phyloP scores from a whole-genome alignment of 2,888 invertebrate genomes.

The Caenorhabditis sp. region DNA sequence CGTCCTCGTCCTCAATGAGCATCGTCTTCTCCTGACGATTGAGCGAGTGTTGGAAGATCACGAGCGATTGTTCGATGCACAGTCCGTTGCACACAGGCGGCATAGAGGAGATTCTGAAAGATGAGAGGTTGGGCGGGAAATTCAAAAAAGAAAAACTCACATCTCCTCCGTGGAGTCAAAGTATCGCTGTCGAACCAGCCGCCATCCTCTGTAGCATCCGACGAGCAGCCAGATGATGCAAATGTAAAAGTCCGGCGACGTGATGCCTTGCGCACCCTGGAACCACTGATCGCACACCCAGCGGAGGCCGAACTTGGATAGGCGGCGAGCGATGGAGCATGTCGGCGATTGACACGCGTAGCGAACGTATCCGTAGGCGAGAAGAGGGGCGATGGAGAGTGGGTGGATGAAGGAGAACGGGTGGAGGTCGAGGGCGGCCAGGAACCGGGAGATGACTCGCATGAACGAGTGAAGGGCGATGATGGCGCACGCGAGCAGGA shows the following conservation, averaged over 20 bases:
- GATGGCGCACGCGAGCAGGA: slow-evolving; percentile 70
- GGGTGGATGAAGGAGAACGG: slow-evolving; percentile 76
- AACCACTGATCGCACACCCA: slow-evolving; percentile 70
- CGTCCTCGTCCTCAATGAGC: slow-evolving; percentile 62
- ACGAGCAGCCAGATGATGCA: slow-evolving; percentile 72
- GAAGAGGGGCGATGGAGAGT: slow-evolving; percentile 71
- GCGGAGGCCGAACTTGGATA: slow-evolving; percentile 58
- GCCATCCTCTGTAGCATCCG: slow-evolving; percentile 72
- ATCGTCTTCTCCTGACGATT: slow-evolving; percentile 70
- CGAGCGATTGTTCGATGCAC: slow-evolving; percentile 79
- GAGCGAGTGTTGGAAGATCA: slow-evolving; percentile 78
- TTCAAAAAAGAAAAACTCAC: slow-evolving; percentile 63
- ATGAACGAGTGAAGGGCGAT: slow-evolving; percentile 73
- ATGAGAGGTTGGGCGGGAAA: neutral
- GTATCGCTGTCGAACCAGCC: slow-evolving; percentile 67
- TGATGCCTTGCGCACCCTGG: slow-evolving; percentile 32
- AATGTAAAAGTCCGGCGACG: slow-evolving; percentile 69
- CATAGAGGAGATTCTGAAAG: slow-evolving; percentile 80
- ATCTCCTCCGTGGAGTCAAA: slow-evolving; percentile 77
- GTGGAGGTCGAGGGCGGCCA: slow-evolving; percentile 78
- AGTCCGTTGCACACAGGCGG: slow-evolving; percentile 77
- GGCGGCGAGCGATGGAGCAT: slow-evolving; percentile 51
- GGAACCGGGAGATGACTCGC: slow-evolving; percentile 76
- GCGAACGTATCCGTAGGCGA: slow-evolving; percentile 65
- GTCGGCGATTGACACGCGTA: slow-evolving; percentile 56